phyloP scores from a whole-genome alignment of 1,140 invertebrate species.

The Cyclina sinensis region DNA sequence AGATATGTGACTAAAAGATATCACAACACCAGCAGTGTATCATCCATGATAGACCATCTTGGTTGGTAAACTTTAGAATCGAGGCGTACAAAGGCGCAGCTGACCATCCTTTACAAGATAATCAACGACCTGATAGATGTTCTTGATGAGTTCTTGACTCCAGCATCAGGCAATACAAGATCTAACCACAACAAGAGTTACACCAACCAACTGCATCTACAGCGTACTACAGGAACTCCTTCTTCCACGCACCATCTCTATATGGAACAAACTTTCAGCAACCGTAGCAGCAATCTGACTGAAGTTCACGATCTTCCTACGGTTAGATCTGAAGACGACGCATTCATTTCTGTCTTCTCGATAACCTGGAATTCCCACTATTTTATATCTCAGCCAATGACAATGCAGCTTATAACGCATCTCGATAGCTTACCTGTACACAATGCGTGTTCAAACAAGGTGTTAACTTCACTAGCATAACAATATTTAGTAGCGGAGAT shows the following conservation, averaged over 20 bases:
- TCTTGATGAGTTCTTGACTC: neutral
- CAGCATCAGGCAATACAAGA: neutral
- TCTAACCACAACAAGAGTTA: neutral
- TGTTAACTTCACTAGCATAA: too few relatives aligned
- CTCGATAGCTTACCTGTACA: neutral
- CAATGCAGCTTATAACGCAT: too few relatives aligned
- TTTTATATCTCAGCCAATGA: too few relatives aligned
- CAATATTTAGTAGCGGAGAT: too few relatives aligned
- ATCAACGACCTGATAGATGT: neutral
- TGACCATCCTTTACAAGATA: slow-evolving; percentile 11
- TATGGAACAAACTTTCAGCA: too few relatives aligned
- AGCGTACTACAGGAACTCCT: neutral
- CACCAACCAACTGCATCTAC: neutral
- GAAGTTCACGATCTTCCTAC: too few relatives aligned
- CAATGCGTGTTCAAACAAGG: too few relatives aligned
- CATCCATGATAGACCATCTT: slow-evolving; percentile 11
- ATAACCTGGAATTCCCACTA: too few relatives aligned
- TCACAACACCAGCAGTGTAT: slow-evolving; percentile 18
- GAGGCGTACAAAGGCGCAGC: neutral
- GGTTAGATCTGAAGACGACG: too few relatives aligned
- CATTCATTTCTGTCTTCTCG: too few relatives aligned
- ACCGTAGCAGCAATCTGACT: too few relatives aligned
- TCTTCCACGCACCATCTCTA: neutral
- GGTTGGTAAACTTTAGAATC: slow-evolving; percentile 13
- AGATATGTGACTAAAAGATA: slow-evolving; percentile 13